Conservation (phyloP, 2,113 vertebrate genomes). For the Nycticorax nycticorax region DNA sequence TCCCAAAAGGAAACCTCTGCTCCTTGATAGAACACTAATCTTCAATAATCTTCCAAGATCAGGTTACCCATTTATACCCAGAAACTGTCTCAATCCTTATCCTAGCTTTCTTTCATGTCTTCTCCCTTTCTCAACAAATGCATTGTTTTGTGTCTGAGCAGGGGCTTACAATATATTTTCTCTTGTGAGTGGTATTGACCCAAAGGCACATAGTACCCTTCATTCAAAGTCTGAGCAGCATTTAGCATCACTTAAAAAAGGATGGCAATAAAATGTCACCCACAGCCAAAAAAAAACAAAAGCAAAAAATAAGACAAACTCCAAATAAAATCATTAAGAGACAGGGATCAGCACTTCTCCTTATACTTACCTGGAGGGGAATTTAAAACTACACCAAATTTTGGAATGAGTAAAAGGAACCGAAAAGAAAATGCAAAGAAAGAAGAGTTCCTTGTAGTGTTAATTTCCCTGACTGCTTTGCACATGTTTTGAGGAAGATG, state of each 20-base stretch:
- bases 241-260: constrained; percentile 23
- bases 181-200: constrained; percentile 57
- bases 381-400: background rate
- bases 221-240: constrained; percentile 15
- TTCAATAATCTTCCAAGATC: constrained; percentile 74
- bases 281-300: background rate
- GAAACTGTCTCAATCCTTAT: constrained; percentile 68
- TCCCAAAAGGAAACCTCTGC: constrained; percentile 59
- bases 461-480: constrained; percentile 14
- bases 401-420: background rate
- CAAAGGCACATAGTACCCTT: constrained; percentile 5
- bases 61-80: constrained; percentile 72
- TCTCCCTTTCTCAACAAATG: constrained; percentile 51
- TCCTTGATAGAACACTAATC: constrained; percentile 72
- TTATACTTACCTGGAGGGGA: constrained; percentile 7
- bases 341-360: background rate
- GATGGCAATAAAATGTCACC: constrained; percentile 8
- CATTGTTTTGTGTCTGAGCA: constrained; percentile 71
- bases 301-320: background rate
- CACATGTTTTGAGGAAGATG: background rate
- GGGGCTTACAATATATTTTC: constrained; percentile 55
- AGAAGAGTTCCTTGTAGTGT: background rate
- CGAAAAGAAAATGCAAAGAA: background rate
- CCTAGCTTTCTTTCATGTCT: constrained; percentile 62
- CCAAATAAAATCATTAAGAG: background rate